These are phyloP conservation scores for Macrotrachela quadricornifera DNA, from an alignment of 1,140 invertebrate species.

Conservation along the genomic window DNA sequence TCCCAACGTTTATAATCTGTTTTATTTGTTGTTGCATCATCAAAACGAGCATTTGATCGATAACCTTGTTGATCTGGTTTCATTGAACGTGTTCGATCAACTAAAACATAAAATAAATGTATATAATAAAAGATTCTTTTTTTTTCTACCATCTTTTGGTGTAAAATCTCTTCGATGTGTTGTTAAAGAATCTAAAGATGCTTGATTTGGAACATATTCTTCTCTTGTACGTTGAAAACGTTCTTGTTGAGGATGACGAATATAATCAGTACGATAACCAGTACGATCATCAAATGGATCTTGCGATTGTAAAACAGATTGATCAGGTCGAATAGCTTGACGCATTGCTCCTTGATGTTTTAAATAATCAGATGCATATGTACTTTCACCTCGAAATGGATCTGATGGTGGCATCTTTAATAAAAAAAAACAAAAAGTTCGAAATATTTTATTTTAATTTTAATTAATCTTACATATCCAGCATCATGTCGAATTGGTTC, in stretches of 20 bases:
- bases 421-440: too few species aligned
- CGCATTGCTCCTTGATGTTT: slow-evolving; percentile 16
- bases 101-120: too few species aligned
- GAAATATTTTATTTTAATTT: too few species aligned
- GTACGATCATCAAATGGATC: slow-evolving; percentile 25
- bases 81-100: not conserved
- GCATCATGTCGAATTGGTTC: slow-evolving; percentile 7
- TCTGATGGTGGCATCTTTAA: slow-evolving; percentile 13
- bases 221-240: slow-evolving; percentile 13
- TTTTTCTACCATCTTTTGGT: slow-evolving; percentile 12
- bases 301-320: slow-evolving; percentile 18
- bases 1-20: slow-evolving; percentile 26
- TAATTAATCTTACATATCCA: slow-evolving; percentile 10
- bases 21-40: slow-evolving; percentile 23
- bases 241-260: slow-evolving; percentile 19
- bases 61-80: slow-evolving; percentile 19
- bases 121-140: too few species aligned
- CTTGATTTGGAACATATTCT: slow-evolving; percentile 11
- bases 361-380: slow-evolving; percentile 22
- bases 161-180: slow-evolving; percentile 25
- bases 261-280: slow-evolving; percentile 23
- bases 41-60: slow-evolving; percentile 19
- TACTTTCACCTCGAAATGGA: slow-evolving; percentile 22
- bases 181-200: slow-evolving; percentile 22
- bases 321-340: slow-evolving; percentile 17